Conservation (phyloP, 2,888 invertebrate species). For the Morinoia aosen region DNA sequence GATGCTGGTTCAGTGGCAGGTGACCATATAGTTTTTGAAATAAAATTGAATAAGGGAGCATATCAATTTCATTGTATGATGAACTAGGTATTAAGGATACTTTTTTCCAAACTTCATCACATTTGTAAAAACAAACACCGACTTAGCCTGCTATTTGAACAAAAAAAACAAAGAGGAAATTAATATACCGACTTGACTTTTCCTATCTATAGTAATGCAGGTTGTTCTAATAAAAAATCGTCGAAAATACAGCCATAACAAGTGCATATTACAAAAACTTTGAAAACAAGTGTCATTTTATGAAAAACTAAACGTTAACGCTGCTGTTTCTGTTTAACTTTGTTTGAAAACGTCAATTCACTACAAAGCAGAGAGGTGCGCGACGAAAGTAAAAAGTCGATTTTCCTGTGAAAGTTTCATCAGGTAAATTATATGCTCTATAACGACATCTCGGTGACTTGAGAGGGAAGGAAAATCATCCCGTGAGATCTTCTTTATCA, state of each 20-base stretch:
- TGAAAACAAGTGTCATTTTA: not conserved
- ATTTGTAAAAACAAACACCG: not conserved
- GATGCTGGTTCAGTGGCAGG: not conserved
- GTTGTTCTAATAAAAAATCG: too few species aligned
- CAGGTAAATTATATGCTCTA: constrained; percentile 11
- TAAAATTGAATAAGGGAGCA: not conserved
- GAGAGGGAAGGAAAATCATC: not conserved
- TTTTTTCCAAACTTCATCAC: not conserved
- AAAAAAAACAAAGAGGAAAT: too few species aligned
- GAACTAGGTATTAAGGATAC: not conserved
- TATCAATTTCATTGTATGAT: not conserved
- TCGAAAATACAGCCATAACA: too few species aligned
- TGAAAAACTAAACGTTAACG: not conserved
- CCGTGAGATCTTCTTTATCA: constrained; percentile 15
- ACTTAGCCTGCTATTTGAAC: too few species aligned
- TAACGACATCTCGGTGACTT: constrained; percentile 9
- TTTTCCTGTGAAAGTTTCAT: not conserved
- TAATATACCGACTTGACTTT: too few species aligned
- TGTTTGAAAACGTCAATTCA: not conserved
- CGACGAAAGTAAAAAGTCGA: not conserved
- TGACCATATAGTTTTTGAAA: not conserved
- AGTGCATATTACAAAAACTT: not conserved
- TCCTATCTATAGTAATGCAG: too few species aligned
- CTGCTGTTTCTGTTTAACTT: not conserved
- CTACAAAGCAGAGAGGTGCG: not conserved